Evolutionary conservation across 2,113 vertebrate genomes (phyloP), one percentile per base, ranked within the genome.

Genomic region (Eudyptes chrysolophus): DNA sequence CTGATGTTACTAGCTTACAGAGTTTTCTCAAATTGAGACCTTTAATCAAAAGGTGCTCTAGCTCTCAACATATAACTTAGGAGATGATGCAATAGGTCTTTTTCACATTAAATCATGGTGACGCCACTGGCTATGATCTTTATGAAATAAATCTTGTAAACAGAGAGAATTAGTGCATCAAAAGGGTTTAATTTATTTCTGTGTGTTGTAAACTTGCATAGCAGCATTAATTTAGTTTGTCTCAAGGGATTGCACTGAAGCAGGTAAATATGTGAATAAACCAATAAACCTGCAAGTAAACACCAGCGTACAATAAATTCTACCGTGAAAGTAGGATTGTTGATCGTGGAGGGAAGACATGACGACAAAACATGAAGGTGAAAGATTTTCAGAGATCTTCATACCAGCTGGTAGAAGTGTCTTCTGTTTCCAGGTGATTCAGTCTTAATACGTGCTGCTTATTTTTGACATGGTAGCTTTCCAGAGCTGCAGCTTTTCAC

Each of bases 401-500:
- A n/a, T 32, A 71, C 8, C 46, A 88, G 55, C 69, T 82, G 52
- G 52, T 74, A 65, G 49, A 93, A 80, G 29, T 71, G 60, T 49
- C 44, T 85, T 76, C 54, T 81, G 51, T 92, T 91, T 89, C 62
- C 68, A 86, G 66, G 71, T 79, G 58, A 90, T 87, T 95, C 49
- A 54, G 36, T 38, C 32, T 24, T 42, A 51, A 61, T 77, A 46
- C 25, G 81, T 29, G 44, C 72, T 81, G 72, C 57, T 90, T 85
- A 54, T 78, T 97, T 95, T 78, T 87, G 72, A 70, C 40, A 62
- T 51, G n/a, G 77, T 66, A 51, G 78, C 87, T 94, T 96, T 92
- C 84, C 94, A 97, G 89, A 92, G 89, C 96, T 94, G 97, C 96
- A 96, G 92, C 76, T 76, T 97, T 94, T 87, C 96, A 89, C 97